Conservation (phyloP, 2,888 invertebrate species). For the Spicauda simplicius region DNA sequence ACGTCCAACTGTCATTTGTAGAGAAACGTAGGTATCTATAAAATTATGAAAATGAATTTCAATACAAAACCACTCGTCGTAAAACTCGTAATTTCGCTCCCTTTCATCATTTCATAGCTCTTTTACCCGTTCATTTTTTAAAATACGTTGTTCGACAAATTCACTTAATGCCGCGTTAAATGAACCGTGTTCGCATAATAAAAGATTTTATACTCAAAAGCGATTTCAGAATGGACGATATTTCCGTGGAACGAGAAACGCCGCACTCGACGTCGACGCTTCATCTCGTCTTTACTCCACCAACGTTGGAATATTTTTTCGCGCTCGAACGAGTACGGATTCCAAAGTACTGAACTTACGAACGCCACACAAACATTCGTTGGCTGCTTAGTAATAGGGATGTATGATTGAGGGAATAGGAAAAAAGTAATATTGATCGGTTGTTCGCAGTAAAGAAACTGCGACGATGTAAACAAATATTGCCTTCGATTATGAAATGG, state of each 20-base stretch:
- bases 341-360: conserved; percentile 54
- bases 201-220: conserved; percentile 81
- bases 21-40: conserved; percentile 42
- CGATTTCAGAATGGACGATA: conserved; percentile 77
- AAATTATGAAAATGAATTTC: conserved; percentile 56
- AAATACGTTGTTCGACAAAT: conserved; percentile 82
- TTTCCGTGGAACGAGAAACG: conserved; percentile 68
- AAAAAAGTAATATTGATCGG: background rate
- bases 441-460: background rate
- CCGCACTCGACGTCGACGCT: conserved; percentile 58
- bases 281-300: conserved; percentile 54
- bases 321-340: conserved; percentile 57
- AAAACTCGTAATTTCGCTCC: conserved; percentile 56
- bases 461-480: too few relatives aligned
- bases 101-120: conserved; percentile 65
- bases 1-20: conserved; percentile 8
- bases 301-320: conserved; percentile 62
- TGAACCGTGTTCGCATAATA: conserved; percentile 82
- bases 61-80: conserved; percentile 54
- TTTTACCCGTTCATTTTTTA: conserved; percentile 77
- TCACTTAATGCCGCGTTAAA: conserved; percentile 83
- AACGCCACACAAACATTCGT: conserved; percentile 63
- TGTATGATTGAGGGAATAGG: background rate
- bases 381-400: conserved; percentile 36
- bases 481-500: background rate